A percentile compares a stretch with the other conserved stretches of the same genome.
phyloP scores from a whole-genome alignment of 2,113 vertebrate species.

The Cyprinus carpio region DNA sequence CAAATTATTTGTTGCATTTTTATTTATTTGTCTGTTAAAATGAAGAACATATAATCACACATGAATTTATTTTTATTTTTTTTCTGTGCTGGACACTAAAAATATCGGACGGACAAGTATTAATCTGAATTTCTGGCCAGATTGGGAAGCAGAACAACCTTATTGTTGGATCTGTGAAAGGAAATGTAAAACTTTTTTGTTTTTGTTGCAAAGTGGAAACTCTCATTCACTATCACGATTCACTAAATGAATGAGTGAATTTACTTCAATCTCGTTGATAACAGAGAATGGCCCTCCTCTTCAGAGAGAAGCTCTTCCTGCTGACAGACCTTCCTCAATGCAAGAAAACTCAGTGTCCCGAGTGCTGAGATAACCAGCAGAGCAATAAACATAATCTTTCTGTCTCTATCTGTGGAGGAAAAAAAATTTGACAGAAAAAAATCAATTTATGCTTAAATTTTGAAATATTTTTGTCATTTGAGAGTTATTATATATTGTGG shows the following conservation, averaged over 20 bases:
- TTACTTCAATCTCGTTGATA: conserved; percentile 68
- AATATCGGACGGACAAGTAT: neutral
- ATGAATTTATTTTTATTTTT: too few relatives aligned
- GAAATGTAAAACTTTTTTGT: neutral
- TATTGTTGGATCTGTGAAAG: neutral
- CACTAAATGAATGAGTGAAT: neutral
- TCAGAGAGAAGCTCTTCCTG: conserved; percentile 74
- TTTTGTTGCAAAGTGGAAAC: neutral
- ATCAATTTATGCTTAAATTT: neutral
- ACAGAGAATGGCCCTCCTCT: conserved; percentile 73
- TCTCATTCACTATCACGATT: neutral
- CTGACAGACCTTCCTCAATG: conserved; percentile 77
- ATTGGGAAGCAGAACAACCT: neutral
- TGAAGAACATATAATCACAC: neutral
- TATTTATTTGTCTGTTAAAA: neutral
- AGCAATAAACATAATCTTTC: conserved; percentile 87
- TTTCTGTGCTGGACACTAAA: neutral
- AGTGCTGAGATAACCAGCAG: conserved; percentile 87
- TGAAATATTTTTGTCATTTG: neutral
- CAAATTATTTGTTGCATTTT: neutral
- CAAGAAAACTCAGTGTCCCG: conserved; percentile 91
- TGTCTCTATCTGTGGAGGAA: conserved; percentile 81
- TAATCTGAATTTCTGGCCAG: neutral
- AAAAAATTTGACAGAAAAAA: neutral
- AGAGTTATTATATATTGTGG: neutral